Conservation (phyloP, 2,888 invertebrate genomes). For the Diarsia mendica region DNA sequence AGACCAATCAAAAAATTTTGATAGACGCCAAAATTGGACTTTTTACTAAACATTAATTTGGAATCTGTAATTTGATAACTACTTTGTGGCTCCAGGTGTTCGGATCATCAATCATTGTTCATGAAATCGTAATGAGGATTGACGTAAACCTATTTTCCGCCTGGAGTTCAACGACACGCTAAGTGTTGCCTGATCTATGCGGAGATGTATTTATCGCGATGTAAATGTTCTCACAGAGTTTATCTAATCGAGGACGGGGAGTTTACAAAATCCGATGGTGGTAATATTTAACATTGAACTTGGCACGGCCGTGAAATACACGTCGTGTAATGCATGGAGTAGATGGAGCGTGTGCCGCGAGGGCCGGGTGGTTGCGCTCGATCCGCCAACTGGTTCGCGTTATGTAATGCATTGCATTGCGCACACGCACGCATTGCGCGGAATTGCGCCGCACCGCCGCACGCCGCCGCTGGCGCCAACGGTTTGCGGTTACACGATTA, state of each 20-base stretch:
- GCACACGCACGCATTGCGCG: slow-evolving; percentile 62
- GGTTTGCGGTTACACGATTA: slow-evolving; percentile 74
- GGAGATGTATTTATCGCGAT: slow-evolving; percentile 45
- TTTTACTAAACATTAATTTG: slow-evolving; percentile 81
- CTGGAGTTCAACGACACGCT: slow-evolving; percentile 66
- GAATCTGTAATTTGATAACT: slow-evolving; percentile 73
- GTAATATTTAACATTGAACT: slow-evolving; percentile 71
- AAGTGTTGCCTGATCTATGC: slow-evolving; percentile 51
- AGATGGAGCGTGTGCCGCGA: slow-evolving; percentile 55
- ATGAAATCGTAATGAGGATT: slow-evolving; percentile 64
- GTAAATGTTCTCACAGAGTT: slow-evolving; percentile 52
- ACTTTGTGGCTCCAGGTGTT: slow-evolving; percentile 71
- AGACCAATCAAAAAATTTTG: slow-evolving; percentile 80
- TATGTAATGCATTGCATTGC: slow-evolving; percentile 80
- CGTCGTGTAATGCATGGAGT: slow-evolving; percentile 65
- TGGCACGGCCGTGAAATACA: slow-evolving; percentile 73
- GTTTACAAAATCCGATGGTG: slow-evolving; percentile 58
- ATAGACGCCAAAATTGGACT: slow-evolving; percentile 83
- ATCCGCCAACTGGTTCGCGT: slow-evolving; percentile 81
- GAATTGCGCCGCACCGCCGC: slow-evolving; percentile 46
- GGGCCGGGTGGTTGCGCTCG: slow-evolving; percentile 65
- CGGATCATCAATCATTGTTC: slow-evolving; percentile 68
- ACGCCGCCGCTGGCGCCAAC: slow-evolving; percentile 71
- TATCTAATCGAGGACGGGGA: slow-evolving; percentile 51
- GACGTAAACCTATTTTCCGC: slow-evolving; percentile 65